Conservation (phyloP, 2,888 invertebrate species). For the Limnephilus marmoratus region DNA sequence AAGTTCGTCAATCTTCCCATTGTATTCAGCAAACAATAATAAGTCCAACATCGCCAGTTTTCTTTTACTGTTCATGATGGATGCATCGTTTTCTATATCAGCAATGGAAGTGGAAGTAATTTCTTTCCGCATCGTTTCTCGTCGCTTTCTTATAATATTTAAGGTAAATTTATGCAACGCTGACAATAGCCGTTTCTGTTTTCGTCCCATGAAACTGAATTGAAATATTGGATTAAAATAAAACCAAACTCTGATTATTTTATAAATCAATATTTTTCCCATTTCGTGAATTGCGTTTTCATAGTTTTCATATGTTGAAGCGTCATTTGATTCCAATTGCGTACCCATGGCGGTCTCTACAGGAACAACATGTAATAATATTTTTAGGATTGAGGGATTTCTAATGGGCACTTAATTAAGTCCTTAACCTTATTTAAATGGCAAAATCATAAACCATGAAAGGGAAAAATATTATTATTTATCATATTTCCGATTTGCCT, state of each 20-base stretch:
- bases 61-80: constrained; percentile 69
- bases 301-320: constrained; percentile 77
- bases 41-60: constrained; percentile 82
- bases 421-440: too few species aligned
- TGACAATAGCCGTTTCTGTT: constrained; percentile 71
- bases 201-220: constrained; percentile 73
- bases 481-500: too few species aligned
- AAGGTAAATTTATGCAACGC: constrained; percentile 52
- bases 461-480: too few species aligned
- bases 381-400: too few species aligned
- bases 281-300: constrained; percentile 77
- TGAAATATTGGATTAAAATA: constrained; percentile 77
- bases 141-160: constrained; percentile 50
- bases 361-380: constrained; percentile 65
- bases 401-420: too few species aligned
- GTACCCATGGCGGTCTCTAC: constrained; percentile 86
- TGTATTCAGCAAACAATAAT: constrained; percentile 77
- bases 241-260: constrained; percentile 78
- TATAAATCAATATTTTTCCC: constrained; percentile 70
- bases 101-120: not conserved
- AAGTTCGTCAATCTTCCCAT: constrained; percentile 77
- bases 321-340: constrained; percentile 79
- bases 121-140: constrained; percentile 8
- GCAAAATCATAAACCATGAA: too few species aligned
- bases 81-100: constrained; percentile 37